Percentiles rank a stretch among this genome's conserved stretches.
Evolutionary conservation across 2,797 vertebrate species (phyloP).

Genomic region (Darevskia mixta): DNA sequence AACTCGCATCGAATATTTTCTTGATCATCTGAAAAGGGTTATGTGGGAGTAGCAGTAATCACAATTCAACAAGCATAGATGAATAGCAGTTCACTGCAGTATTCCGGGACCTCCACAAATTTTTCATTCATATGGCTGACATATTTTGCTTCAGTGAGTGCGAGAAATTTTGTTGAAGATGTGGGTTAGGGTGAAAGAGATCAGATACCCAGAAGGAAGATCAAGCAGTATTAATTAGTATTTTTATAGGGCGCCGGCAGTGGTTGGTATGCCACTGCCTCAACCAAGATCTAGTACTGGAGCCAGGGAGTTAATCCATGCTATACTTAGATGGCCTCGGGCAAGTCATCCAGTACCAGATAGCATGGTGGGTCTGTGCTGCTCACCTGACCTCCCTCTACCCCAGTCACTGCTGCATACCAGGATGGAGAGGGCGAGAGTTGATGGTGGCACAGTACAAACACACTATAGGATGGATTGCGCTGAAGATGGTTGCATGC

Average conservation of each 20-base stretch:
- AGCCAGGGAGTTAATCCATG: too few relatives aligned
- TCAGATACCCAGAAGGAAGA: not conserved
- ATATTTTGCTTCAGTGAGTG: not conserved
- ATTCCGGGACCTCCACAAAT: not conserved
- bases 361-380: too few relatives aligned
- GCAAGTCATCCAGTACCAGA: not conserved
- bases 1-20: slow-evolving; percentile 4
- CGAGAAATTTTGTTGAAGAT: not conserved
- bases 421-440: too few relatives aligned
- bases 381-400: too few relatives aligned
- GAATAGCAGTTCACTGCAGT: not conserved
- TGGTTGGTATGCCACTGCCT: too few relatives aligned
- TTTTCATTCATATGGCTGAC: not conserved
- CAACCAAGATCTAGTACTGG: too few relatives aligned
- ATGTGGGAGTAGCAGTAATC: not conserved
- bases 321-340: not conserved
- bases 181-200: not conserved
- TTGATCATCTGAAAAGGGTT: slow-evolving; percentile 3
- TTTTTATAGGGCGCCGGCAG: not conserved
- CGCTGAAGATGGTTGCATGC: not conserved
- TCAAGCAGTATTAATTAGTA: not conserved
- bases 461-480: not conserved
- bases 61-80: not conserved
- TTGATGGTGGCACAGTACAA: too few relatives aligned
- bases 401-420: too few relatives aligned